Conservation (phyloP, 2,113 vertebrate genomes). For the human region GRCh38 chr5:12138501-12139000, state of each 20-base stretch:
- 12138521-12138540: not conserved
- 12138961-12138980: rapidly evolving
- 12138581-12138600: not conserved
- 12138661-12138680: not conserved
- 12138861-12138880: not conserved
- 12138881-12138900: rapidly evolving
- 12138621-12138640: not conserved
- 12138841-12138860: not conserved
- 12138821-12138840: rapidly evolving
- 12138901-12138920: not conserved
- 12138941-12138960: not conserved
- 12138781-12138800: not conserved
- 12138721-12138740: not conserved
- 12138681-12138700: not conserved
- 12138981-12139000: not conserved
- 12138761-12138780: not conserved
- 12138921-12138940: not conserved
- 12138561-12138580: not conserved
- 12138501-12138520: conserved; percentile 25
- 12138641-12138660: not conserved
- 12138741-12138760: not conserved
- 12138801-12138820: not conserved
- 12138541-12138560: not conserved
- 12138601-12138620: not conserved
- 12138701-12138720: not conserved